phyloP scores from a whole-genome alignment of 2,888 invertebrate species.

The Trissolcus japonicus region DNA sequence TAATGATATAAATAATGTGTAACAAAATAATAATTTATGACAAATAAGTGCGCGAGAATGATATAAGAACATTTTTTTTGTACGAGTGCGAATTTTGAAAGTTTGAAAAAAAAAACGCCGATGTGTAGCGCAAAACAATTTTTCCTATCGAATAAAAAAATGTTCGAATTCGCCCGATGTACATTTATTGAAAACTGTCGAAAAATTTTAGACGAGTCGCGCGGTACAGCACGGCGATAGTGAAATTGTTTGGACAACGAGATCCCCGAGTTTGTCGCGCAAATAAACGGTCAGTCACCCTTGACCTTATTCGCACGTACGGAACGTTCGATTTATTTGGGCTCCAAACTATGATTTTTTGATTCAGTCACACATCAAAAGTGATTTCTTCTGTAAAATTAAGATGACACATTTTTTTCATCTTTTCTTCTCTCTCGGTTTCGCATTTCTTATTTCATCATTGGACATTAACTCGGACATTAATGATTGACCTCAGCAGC shows the following conservation, averaged over 20 bases:
- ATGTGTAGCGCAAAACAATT: not conserved
- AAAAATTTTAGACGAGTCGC: constrained; percentile 6
- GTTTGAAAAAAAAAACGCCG: not conserved
- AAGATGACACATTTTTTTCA: too few species aligned
- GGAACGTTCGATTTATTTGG: constrained; percentile 49
- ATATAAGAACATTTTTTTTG: constrained; percentile 9
- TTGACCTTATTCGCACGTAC: constrained; percentile 48
- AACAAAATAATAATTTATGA: constrained; percentile 12
- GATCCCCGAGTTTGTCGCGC: constrained; percentile 37
- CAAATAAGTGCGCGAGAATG: constrained; percentile 25
- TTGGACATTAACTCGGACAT: too few species aligned
- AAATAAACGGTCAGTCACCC: constrained; percentile 55
- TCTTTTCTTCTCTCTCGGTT: too few species aligned
- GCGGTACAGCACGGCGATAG: constrained; percentile 24
- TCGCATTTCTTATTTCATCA: too few species aligned
- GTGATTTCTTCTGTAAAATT: too few species aligned
- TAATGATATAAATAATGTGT: constrained; percentile 5
- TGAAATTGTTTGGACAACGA: constrained; percentile 51
- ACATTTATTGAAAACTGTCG: not conserved
- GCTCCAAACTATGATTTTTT: not conserved
- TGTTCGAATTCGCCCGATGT: not conserved
- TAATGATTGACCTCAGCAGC: too few species aligned
- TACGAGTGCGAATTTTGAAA: constrained; percentile 2
- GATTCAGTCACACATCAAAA: too few species aligned
- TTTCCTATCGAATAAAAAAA: not conserved